phyloP scores from a whole-genome alignment of 1,140 invertebrate species.

The Agraylea sexmaculata region DNA sequence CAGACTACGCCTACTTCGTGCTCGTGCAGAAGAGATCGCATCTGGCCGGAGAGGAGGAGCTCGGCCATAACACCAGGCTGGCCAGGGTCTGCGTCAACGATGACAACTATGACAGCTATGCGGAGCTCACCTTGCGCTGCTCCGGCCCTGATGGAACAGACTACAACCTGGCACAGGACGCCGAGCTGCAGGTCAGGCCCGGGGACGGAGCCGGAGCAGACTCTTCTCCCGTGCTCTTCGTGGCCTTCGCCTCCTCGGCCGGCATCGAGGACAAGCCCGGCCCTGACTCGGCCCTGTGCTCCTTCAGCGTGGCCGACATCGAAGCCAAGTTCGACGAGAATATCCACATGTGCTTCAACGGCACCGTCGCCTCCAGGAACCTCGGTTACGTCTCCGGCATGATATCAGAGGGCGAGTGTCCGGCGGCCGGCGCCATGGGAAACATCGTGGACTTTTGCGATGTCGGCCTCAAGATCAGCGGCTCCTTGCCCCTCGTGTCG shows the following conservation, averaged over 20 bases:
- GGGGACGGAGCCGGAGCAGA: conserved; percentile 67
- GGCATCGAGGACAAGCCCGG: conserved; percentile 69
- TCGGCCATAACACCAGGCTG: conserved; percentile 79
- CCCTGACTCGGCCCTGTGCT: conserved; percentile 70
- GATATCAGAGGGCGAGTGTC: conserved; percentile 82
- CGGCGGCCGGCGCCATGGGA: conserved; percentile 68
- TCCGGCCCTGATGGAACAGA: conserved; percentile 37
- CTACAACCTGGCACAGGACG: conserved; percentile 88
- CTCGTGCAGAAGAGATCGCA: conserved; percentile 89
- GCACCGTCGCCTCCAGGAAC: conserved; percentile 78
- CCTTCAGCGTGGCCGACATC: conserved; percentile 77
- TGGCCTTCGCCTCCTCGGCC: conserved; percentile 72
- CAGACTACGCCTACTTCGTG: conserved; percentile 89
- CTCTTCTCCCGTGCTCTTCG: conserved; percentile 70
- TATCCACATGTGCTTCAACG: conserved; percentile 95
- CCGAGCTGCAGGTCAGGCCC: too few relatives aligned
- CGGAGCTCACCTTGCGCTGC: conserved; percentile 87
- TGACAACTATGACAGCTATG: conserved; percentile 88
- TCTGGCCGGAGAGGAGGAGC: conserved; percentile 74
- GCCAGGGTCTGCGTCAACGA: conserved; percentile 89
- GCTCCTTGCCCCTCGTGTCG: conserved; percentile 65
- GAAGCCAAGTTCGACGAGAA: conserved; percentile 91
- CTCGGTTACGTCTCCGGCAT: conserved; percentile 89
- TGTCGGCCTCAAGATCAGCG: conserved; percentile 85
- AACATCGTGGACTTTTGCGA: conserved; percentile 88